Conservation (phyloP, 2,797 vertebrate genomes). For the Eulemur albifrons region DNA sequence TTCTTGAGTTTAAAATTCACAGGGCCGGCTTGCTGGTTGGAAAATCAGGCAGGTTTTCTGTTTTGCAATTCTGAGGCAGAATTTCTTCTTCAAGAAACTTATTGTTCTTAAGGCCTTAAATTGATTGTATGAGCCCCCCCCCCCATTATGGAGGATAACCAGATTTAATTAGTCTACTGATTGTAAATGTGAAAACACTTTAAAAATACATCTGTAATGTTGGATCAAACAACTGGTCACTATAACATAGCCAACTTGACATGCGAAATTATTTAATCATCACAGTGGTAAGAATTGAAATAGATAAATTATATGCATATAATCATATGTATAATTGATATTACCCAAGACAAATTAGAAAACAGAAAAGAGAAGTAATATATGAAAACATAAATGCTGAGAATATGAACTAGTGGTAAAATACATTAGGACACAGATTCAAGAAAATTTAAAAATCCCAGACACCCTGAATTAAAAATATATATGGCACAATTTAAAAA, state of each 20-base stretch:
- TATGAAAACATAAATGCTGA: not conserved
- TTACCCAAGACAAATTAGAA: not conserved
- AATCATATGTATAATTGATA: not conserved
- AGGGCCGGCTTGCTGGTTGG: not conserved
- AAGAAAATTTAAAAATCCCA: not conserved
- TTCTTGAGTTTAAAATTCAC: not conserved
- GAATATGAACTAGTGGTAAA: not conserved
- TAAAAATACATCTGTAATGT: not conserved
- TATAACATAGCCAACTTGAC: not conserved
- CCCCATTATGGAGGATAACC: not conserved
- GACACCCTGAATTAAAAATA: not conserved
- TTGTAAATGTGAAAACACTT: not conserved
- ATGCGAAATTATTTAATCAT: not conserved
- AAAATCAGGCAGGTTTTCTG: not conserved
- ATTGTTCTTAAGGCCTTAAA: not conserved
- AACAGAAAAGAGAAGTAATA: not conserved
- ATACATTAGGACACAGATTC: not conserved
- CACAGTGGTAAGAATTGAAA: not conserved
- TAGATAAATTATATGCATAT: not conserved
- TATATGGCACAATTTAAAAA: not conserved
- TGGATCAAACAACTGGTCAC: not conserved
- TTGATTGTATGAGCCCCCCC: not conserved
- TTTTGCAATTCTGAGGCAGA: not conserved
- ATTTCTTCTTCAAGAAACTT: not conserved
- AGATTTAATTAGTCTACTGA: not conserved